A percentile compares a stretch with the other conserved stretches of the same genome.
These are phyloP conservation scores for Bembecia ichneumoniformis DNA, from an alignment of 2,888 invertebrate species.

Conservation along the genomic window DNA sequence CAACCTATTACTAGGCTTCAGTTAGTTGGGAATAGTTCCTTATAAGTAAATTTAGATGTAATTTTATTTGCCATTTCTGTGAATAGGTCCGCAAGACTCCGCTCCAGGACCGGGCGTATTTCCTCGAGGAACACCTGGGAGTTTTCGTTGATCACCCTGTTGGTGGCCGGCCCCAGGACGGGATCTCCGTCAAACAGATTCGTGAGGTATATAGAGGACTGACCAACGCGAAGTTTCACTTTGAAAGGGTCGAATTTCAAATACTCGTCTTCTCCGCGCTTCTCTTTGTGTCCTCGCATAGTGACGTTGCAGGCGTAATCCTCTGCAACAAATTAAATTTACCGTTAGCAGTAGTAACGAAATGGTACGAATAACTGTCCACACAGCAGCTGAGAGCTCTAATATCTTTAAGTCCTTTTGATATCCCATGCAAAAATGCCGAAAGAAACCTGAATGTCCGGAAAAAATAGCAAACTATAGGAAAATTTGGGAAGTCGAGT, in stretches of 20 bases:
- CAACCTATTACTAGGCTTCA: background rate
- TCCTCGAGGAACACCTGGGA: conserved; percentile 77
- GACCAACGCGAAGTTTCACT: conserved; percentile 73
- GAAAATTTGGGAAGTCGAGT: too few species aligned
- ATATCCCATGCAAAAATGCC: too few species aligned
- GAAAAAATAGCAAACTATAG: too few species aligned
- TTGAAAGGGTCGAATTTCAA: conserved; percentile 76
- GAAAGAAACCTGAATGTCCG: too few species aligned
- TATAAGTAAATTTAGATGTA: conserved; percentile 77
- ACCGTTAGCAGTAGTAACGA: background rate
- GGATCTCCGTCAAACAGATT: conserved; percentile 79
- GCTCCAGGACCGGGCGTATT: conserved; percentile 76
- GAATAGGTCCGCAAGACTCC: conserved; percentile 75
- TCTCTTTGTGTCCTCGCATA: conserved; percentile 74
- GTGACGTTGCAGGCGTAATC: conserved; percentile 76
- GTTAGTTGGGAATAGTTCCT: conserved; percentile 76
- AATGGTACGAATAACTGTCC: too few species aligned
- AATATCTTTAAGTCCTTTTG: background rate
- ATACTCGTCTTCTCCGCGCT: conserved; percentile 70
- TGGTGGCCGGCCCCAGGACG: conserved; percentile 76
- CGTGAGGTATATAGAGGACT: conserved; percentile 73
- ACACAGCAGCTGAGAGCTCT: background rate
- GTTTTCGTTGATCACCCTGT: conserved; percentile 78
- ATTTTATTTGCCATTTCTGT: conserved; percentile 80
- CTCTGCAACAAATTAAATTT: conserved; percentile 52